Conservation (phyloP, 2,113 vertebrate species). For the Saiga tatarica region DNA sequence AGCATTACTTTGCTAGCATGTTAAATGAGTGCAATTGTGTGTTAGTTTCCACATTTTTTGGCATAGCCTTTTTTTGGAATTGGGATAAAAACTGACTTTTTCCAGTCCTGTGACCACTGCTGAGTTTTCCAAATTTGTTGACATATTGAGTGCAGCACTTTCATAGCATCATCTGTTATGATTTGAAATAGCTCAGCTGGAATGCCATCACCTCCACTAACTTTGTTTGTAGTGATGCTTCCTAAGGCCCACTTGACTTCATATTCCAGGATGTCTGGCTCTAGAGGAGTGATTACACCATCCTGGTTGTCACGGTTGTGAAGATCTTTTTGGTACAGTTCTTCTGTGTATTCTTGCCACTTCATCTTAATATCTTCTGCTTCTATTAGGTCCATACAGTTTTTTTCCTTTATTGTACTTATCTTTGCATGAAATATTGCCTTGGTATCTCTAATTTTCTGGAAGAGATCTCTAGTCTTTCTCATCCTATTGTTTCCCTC, state of each 20-base stretch:
- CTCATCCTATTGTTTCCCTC: neutral
- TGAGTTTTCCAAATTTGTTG: neutral
- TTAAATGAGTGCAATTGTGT: neutral
- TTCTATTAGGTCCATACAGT: neutral
- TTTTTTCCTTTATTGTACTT: neutral
- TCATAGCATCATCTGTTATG: neutral
- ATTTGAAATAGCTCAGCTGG: neutral
- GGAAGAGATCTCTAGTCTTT: neutral
- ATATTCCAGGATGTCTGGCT: neutral
- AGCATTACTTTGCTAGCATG: neutral
- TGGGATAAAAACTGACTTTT: neutral
- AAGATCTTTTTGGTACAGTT: neutral
- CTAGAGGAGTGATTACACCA: neutral
- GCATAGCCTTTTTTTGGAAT: neutral
- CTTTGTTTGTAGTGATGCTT: neutral
- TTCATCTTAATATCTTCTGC: neutral
- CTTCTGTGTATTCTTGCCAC: neutral
- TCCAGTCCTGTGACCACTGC: neutral
- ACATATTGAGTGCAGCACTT: neutral
- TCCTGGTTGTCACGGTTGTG: rapidly evolving
- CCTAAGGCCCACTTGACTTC: neutral
- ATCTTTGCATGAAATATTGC: neutral
- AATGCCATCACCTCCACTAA: neutral
- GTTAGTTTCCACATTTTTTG: neutral
- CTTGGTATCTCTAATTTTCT: neutral